phyloP scores from a whole-genome alignment of 2,797 vertebrate species.

The Pelobates cultripes region DNA sequence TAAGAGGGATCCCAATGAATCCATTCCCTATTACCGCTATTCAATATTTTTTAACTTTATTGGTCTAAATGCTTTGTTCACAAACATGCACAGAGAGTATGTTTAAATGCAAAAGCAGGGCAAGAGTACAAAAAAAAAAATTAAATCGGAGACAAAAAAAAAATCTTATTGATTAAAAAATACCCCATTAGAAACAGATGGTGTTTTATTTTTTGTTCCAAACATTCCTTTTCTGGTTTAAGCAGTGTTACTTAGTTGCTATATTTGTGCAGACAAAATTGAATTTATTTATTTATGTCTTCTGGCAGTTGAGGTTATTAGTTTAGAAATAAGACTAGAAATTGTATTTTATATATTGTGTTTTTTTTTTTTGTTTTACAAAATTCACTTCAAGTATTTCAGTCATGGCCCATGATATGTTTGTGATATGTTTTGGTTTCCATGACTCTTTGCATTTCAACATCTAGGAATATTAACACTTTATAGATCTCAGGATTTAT shows the following conservation, averaged over 20 bases:
- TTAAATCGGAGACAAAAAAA: too few species aligned
- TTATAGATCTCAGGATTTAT: constrained; percentile 13
- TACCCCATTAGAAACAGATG: constrained; percentile 10
- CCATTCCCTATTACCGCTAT: too few species aligned
- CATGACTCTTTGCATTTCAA: not conserved
- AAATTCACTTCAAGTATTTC: not conserved
- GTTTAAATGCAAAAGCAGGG: too few species aligned
- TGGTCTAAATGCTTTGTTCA: too few species aligned
- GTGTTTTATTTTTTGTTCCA: not conserved
- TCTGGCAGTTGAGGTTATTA: not conserved
- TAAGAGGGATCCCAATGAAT: too few species aligned
- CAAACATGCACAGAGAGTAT: too few species aligned
- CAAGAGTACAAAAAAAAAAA: too few species aligned
- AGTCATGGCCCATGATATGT: not conserved
- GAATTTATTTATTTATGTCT: not conserved
- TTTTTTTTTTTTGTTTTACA: not conserved
- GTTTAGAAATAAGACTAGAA: not conserved
- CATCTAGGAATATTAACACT: not conserved
- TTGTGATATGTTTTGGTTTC: constrained; percentile 20
- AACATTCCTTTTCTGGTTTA: not conserved
- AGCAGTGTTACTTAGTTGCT: not conserved
- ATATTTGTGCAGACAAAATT: not conserved
- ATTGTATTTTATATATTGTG: not conserved
- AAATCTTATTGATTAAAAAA: too few species aligned
- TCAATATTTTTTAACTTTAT: too few species aligned